Base-by-base conservation (phyloP, 2,888 invertebrate species). In the Panzeria rudis region DNA sequence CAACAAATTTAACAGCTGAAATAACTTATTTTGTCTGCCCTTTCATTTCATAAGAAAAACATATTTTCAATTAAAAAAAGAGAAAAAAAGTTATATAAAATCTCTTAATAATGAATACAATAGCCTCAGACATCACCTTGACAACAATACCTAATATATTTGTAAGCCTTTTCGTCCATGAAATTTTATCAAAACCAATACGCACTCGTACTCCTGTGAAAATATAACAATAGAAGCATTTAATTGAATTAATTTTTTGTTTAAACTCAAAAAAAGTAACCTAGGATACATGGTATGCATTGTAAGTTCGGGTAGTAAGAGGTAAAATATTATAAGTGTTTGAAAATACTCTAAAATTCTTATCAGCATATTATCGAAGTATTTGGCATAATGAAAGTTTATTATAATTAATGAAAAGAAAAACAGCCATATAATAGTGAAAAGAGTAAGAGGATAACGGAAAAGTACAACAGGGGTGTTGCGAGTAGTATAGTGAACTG, bases 171-270 rank as follows among this genome's bases (percentile, higher is more conserved):
- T 54, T 66, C 29, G 41, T 32, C 41, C 47, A 7, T n/a, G 9
- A 29, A 50, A 82, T 44, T 17, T 61, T 5, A 35, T n/a, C 23
- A 25, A 15, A 50, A 73, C 13, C 8, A 59, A 61, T 20, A 32
- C 29, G 29, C 41, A 59, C 64, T 56, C 64, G n/a, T 3, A 23
- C 56, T 50, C 4, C 7, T 47, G 56, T 35, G 11, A n/a, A 64
- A 32, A 9, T 35, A 32, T 29, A 50, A 69, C 17, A 64, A 79
- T 69, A 62, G 62, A 47, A 79, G 54, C 69, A 75, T 75, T 80
- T 71, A 76, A 80, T 80, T 76, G 68, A 80, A 71, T 79, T 84
- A 52, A 79, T 64, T 66, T 80, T 75, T 8, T 75, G 15, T 13
- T 25, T 11, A 47, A 73, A 69, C 68, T 17, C 20, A 32, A 11